A percentile compares a stretch with the other conserved stretches of the same genome.
Conservation (phyloP, 2,113 vertebrate genomes). For the Pseudopodoces humilis region DNA sequence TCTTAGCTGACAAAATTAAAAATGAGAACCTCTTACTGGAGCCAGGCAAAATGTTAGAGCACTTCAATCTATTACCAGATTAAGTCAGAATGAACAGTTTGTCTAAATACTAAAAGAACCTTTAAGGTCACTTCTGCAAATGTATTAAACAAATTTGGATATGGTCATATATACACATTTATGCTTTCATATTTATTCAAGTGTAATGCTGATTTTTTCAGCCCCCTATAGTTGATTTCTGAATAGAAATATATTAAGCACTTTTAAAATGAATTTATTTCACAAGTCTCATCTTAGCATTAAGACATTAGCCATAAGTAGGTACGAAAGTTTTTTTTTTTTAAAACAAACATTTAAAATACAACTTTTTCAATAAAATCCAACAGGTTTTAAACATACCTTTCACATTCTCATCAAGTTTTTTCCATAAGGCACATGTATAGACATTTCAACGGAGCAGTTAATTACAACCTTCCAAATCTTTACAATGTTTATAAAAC, state of each 20-base stretch:
- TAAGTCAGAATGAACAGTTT: not conserved
- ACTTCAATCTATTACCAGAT: not conserved
- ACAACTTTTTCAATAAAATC: conserved; percentile 44
- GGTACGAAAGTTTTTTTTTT: conserved; percentile 10
- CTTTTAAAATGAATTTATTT: conserved; percentile 68
- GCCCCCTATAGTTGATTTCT: not conserved
- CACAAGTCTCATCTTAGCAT: conserved; percentile 37
- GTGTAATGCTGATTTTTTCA: not conserved
- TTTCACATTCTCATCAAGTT: not conserved
- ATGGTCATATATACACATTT: not conserved
- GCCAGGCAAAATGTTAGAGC: not conserved
- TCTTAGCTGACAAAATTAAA: not conserved
- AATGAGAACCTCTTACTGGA: not conserved
- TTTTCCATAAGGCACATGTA: not conserved
- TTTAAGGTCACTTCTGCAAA: not conserved
- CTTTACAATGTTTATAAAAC: conserved; percentile 20
- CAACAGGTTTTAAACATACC: not conserved
- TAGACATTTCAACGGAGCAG: conserved; percentile 29
- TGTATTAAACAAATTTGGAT: not conserved
- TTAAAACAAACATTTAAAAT: not conserved
- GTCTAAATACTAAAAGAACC: not conserved
- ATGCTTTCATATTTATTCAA: not conserved
- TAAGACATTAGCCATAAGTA: conserved; percentile 64
- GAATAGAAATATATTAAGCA: not conserved
- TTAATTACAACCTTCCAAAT: conserved; percentile 30